Percentiles rank a stretch among this genome's conserved stretches.
phyloP scores from a whole-genome alignment of 2,113 vertebrate genomes.

The Chionodraco myersi region DNA sequence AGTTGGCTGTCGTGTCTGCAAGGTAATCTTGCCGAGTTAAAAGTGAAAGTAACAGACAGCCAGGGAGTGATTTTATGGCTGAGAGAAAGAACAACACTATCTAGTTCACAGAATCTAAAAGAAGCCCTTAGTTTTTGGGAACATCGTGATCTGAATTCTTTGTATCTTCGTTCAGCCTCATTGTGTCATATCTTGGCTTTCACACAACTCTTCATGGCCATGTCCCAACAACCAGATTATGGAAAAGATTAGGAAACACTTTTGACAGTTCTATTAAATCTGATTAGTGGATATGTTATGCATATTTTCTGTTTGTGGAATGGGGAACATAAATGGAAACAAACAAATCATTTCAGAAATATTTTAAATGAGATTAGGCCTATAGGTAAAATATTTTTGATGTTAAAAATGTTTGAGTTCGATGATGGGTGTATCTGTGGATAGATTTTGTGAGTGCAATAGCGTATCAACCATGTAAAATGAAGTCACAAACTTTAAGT shows the following conservation, averaged over 20 bases:
- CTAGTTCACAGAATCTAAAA: constrained; percentile 52
- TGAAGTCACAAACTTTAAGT: too few relatives aligned
- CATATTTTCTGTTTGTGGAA: constrained; percentile 51
- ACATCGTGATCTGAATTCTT: constrained; percentile 59
- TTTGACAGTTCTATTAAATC: constrained; percentile 65
- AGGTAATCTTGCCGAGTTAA: constrained; percentile 29
- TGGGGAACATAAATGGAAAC: constrained; percentile 45
- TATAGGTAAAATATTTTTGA: constrained; percentile 9
- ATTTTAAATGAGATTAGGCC: not conserved
- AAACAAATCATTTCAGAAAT: constrained; percentile 22
- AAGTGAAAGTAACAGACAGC: constrained; percentile 7
- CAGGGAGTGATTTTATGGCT: not conserved
- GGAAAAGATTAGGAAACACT: constrained; percentile 64
- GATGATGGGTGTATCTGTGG: too few relatives aligned
- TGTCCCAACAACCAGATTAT: constrained; percentile 65
- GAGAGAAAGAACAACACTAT: constrained; percentile 36
- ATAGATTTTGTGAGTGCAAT: too few relatives aligned
- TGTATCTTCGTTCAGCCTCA: constrained; percentile 45
- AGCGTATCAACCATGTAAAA: too few relatives aligned
- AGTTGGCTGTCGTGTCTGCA: constrained; percentile 19
- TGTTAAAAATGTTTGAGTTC: not conserved
- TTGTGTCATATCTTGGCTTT: constrained; percentile 63
- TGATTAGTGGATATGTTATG: constrained; percentile 69
- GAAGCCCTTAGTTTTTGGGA: constrained; percentile 43
- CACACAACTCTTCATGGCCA: constrained; percentile 55